phyloP scores from a whole-genome alignment of 2,113 vertebrate genomes.

The Hypocryptadius cinnamomeus region DNA sequence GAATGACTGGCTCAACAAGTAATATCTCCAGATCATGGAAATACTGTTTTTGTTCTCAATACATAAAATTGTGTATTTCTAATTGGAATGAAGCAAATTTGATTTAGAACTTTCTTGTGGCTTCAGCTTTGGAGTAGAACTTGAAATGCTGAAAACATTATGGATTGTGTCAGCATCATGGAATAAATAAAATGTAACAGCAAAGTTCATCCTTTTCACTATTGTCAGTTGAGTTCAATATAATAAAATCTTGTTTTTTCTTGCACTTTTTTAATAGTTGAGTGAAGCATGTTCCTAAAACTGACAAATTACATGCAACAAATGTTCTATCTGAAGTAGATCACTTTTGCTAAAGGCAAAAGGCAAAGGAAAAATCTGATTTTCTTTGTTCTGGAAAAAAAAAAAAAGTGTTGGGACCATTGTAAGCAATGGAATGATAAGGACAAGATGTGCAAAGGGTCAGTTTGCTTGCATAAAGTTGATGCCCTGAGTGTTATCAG shows the following conservation, averaged over 20 bases:
- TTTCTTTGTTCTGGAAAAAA: not conserved
- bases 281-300: not conserved
- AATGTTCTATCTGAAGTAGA: not conserved
- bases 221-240: not conserved
- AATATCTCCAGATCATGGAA: not conserved
- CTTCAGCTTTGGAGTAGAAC: not conserved
- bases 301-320: not conserved
- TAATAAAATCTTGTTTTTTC: not conserved
- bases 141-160: not conserved
- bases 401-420: not conserved
- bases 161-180: not conserved
- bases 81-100: not conserved
- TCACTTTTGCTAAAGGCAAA: not conserved
- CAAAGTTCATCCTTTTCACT: not conserved
- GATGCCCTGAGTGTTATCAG: not conserved
- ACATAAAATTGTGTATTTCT: not conserved
- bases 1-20: not conserved
- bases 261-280: not conserved
- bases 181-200: not conserved
- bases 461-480: not conserved
- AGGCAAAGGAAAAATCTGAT: not conserved
- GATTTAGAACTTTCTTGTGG: not conserved
- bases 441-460: not conserved
- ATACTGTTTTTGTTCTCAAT: not conserved
- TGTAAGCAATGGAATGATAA: not conserved